Conservation (phyloP, 2,888 invertebrate species). For the Philereme vetulata region DNA sequence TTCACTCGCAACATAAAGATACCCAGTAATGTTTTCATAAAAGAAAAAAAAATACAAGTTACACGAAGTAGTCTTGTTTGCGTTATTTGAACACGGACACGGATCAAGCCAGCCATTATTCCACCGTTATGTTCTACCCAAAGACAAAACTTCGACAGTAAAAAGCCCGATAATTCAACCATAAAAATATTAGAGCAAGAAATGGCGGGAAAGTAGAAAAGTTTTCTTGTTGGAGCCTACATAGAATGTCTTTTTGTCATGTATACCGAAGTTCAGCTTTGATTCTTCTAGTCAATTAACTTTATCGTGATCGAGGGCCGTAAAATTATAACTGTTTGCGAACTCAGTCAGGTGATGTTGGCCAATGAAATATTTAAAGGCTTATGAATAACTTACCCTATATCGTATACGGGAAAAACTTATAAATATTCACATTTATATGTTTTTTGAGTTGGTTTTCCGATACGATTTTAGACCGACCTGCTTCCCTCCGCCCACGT, state of each 20-base stretch:
- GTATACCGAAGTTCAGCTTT: slow-evolving; percentile 19
- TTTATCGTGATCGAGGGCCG: slow-evolving; percentile 17
- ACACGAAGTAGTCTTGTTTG: background rate
- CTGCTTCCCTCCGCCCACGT: no score
- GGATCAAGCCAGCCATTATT: slow-evolving; percentile 20
- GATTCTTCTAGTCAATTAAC: slow-evolving; percentile 26
- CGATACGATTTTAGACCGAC: no score
- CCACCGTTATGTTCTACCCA: slow-evolving; percentile 19
- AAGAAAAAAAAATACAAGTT: background rate
- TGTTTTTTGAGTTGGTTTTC: no score
- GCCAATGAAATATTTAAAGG: background rate
- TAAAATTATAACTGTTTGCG: background rate
- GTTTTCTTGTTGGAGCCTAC: slow-evolving; percentile 21
- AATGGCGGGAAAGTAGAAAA: slow-evolving; percentile 22
- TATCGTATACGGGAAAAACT: no score
- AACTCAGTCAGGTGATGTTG: background rate
- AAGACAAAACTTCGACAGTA: slow-evolving; percentile 41
- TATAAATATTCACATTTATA: no score
- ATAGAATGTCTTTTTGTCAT: slow-evolving; percentile 24
- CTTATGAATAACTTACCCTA: background rate
- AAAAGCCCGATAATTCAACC: slow-evolving; percentile 37
- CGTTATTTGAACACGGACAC: slow-evolving; percentile 1
- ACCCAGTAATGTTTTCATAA: no score
- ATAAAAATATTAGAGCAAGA: slow-evolving; percentile 35
- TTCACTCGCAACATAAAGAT: no score